These are phyloP conservation scores for Hypomesus transpacificus DNA, from an alignment of 2,113 vertebrate genomes.

Conservation along the genomic window DNA sequence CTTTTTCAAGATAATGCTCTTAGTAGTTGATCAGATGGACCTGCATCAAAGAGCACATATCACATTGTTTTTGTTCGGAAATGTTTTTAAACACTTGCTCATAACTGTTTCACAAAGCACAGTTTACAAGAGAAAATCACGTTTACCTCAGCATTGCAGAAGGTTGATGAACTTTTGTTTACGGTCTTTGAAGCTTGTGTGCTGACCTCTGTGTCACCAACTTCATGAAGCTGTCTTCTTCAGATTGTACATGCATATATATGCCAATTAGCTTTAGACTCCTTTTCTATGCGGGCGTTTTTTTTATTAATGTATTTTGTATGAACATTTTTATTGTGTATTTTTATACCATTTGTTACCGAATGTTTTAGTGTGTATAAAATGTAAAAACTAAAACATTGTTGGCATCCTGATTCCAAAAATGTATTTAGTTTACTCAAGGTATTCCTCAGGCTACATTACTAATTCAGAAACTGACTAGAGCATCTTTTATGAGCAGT, in stretches of 20 bases:
- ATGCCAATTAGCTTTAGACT: background rate
- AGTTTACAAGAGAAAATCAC: conserved; percentile 2
- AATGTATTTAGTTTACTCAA: background rate
- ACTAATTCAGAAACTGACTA: too few species aligned
- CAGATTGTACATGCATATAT: background rate
- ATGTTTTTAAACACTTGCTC: conserved; percentile 1
- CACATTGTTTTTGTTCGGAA: background rate
- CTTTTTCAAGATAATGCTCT: background rate
- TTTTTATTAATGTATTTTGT: conserved; percentile 55
- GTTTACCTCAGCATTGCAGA: conserved; percentile 10
- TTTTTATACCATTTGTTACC: conserved; percentile 49
- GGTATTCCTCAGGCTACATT: too few species aligned
- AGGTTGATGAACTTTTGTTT: background rate
- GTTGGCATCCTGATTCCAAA: background rate
- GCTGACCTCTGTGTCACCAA: conserved; percentile 29
- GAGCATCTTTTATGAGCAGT: too few species aligned
- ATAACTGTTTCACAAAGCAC: conserved; percentile 2
- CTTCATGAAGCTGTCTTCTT: conserved; percentile 20
- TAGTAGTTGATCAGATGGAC: background rate
- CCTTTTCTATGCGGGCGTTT: background rate
- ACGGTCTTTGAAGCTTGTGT: conserved; percentile 5
- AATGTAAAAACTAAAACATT: background rate
- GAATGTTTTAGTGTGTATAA: background rate
- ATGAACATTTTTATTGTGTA: conserved; percentile 46
- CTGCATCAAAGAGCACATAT: background rate